Evolutionary conservation across 2,888 invertebrate species (phyloP).

Genomic region (Watsonalla cultraria): DNA sequence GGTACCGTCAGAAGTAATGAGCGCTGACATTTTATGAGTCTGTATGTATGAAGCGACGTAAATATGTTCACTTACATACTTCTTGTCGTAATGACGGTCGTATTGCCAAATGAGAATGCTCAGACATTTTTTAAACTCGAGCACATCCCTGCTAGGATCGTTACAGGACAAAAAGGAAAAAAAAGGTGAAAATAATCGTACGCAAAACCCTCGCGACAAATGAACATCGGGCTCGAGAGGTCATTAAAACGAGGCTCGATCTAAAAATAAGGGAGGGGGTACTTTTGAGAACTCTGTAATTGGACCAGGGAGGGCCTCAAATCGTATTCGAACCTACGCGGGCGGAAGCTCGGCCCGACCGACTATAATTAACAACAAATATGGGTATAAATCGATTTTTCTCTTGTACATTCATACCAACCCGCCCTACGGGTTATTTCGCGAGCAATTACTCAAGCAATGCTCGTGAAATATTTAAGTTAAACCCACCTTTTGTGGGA

Average conservation of each 20-base stretch:
- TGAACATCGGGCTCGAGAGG: conserved; percentile 77
- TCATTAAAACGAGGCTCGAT: conserved; percentile 76
- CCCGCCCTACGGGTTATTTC: conserved; percentile 53
- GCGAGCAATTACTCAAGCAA: conserved; percentile 68
- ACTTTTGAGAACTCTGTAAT: conserved; percentile 74
- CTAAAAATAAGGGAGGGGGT: conserved; percentile 70
- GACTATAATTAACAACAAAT: conserved; percentile 78
- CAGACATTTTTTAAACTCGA: conserved; percentile 30
- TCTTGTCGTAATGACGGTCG: too few relatives aligned
- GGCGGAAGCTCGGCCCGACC: conserved; percentile 76
- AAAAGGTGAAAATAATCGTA: conserved; percentile 69
- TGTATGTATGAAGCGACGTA: too few relatives aligned
- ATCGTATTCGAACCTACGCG: conserved; percentile 73
- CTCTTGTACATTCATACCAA: conserved; percentile 27
- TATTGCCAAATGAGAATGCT: background rate
- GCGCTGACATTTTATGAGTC: too few relatives aligned
- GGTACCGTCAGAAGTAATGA: too few relatives aligned
- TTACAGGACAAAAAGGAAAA: conserved; percentile 47
- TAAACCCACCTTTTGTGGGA: conserved; percentile 67
- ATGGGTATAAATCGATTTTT: conserved; percentile 74
- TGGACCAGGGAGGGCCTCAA: conserved; percentile 76
- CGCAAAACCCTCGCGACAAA: conserved; percentile 74
- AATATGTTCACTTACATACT: too few relatives aligned
- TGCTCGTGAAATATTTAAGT: conserved; percentile 66
- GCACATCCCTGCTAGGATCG: conserved; percentile 45